Percentiles rank a stretch among this genome's conserved stretches.
Conservation (phyloP, 2,888 invertebrate genomes). For the Plutella xylostella region DNA sequence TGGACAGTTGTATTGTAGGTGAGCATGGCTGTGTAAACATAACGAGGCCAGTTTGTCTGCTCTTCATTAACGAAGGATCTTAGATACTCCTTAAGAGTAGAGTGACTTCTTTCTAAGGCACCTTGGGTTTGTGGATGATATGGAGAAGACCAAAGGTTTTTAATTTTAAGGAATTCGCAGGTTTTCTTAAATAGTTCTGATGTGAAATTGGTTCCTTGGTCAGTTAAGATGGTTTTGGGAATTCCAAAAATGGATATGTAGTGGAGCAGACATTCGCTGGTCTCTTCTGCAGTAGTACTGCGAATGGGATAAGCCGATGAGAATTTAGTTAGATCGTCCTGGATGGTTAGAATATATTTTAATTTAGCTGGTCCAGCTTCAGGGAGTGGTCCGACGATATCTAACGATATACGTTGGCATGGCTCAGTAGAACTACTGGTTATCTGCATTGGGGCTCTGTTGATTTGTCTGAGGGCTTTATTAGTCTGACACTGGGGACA, state of each 20-base stretch:
- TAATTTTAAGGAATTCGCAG: constrained; percentile 20
- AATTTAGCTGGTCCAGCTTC: constrained; percentile 15
- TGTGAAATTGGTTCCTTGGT: constrained; percentile 22
- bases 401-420: too few species aligned
- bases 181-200: constrained; percentile 24
- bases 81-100: constrained; percentile 24
- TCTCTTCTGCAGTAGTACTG: neutral
- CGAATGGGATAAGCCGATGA: constrained; percentile 19
- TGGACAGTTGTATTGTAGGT: constrained; percentile 19
- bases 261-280: neutral
- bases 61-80: constrained; percentile 22
- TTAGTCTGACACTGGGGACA: constrained; percentile 1
- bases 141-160: constrained; percentile 11
- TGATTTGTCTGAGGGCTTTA: too few species aligned
- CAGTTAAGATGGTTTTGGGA: constrained; percentile 2
- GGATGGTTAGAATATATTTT: constrained; percentile 18
- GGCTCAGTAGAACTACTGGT: too few species aligned
- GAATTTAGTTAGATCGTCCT: constrained; percentile 22
- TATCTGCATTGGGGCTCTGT: too few species aligned
- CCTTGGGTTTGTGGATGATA: constrained; percentile 20
- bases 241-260: neutral
- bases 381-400: too few species aligned
- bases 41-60: constrained; percentile 21
- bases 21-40: constrained; percentile 21
- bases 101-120: constrained; percentile 20